Conservation (phyloP, 2,888 invertebrate species). For the Microplitis deprimator region DNA sequence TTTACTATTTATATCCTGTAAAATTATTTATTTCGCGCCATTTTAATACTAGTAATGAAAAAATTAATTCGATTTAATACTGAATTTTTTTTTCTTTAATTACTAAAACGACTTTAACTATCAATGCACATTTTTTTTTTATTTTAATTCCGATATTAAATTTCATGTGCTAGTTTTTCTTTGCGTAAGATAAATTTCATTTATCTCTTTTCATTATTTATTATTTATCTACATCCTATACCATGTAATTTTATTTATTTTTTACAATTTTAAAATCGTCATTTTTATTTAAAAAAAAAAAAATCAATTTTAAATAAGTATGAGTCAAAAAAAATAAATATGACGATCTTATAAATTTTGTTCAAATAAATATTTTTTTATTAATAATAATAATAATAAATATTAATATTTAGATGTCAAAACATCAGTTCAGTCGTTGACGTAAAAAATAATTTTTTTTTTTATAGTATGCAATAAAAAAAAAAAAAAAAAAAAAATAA, state of each 20-base stretch:
- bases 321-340: background rate
- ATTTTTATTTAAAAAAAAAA: background rate
- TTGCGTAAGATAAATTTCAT: background rate
- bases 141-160: background rate
- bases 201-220: background rate
- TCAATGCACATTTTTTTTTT: background rate
- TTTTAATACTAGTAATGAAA: background rate
- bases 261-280: background rate
- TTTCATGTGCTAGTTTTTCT: background rate
- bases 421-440: constrained; percentile 25
- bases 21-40: background rate
- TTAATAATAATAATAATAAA: constrained; percentile 11
- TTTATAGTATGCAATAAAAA: background rate
- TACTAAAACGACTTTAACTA: background rate
- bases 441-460: background rate
- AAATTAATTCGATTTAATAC: constrained; percentile 15
- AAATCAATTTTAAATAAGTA: background rate
- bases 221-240: background rate
- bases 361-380: background rate
- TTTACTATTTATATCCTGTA: background rate
- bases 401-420: background rate
- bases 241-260: background rate
- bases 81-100: background rate
- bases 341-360: background rate
- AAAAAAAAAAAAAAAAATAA: background rate